A percentile compares a stretch with the other conserved stretches of the same genome.
phyloP scores from a whole-genome alignment of 1,140 invertebrate species.

The Acromyrmex charruanus region DNA sequence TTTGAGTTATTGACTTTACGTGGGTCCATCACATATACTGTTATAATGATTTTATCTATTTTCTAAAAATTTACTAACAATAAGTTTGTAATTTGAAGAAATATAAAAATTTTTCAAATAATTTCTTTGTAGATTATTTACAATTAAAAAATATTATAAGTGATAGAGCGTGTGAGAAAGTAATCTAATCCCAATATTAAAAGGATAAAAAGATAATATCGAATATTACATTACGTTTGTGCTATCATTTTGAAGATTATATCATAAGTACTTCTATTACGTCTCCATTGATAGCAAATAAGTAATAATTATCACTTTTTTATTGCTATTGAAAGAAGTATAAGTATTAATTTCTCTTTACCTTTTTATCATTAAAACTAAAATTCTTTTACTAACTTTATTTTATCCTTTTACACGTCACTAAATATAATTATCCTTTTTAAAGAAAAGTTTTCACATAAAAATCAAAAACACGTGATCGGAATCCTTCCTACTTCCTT shows the following conservation, averaged over 20 bases:
- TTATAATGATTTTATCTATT: not conserved
- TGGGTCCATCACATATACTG: too few relatives aligned
- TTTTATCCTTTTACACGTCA: not conserved
- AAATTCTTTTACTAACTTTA: not conserved
- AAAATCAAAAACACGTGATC: not conserved
- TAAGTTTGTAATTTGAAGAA: not conserved
- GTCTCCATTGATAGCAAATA: not conserved
- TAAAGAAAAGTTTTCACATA: not conserved
- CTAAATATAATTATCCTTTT: not conserved
- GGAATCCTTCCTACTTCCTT: slow-evolving; percentile 8
- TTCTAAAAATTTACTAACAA: not conserved
- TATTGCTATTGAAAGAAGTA: not conserved
- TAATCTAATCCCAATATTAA: not conserved
- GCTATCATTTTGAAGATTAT: not conserved
- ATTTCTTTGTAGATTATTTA: not conserved
- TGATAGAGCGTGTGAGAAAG: not conserved
- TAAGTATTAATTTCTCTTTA: not conserved
- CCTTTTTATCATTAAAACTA: not conserved
- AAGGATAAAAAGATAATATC: not conserved
- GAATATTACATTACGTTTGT: not conserved
- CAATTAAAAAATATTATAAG: too few relatives aligned
- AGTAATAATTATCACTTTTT: not conserved
- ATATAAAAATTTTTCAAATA: not conserved
- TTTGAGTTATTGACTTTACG: too few relatives aligned
- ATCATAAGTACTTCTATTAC: not conserved